A percentile compares a stretch with the other conserved stretches of the same genome.
Conservation (phyloP, 2,113 vertebrate genomes). For the Xenopus laevis region DNA sequence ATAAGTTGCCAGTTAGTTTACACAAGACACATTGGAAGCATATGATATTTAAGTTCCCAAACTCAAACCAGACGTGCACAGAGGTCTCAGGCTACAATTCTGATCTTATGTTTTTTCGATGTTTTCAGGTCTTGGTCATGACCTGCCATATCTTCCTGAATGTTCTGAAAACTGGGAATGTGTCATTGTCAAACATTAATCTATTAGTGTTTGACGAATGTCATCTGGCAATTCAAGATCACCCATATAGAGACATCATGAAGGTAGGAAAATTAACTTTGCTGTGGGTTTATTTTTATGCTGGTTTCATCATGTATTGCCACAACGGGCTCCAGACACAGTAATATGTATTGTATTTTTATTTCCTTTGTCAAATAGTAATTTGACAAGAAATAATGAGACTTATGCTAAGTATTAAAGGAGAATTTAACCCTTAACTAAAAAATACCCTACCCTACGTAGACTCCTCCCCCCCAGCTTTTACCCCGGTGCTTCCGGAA, state of each 20-base stretch:
- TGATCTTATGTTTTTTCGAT: slow-evolving; percentile 14
- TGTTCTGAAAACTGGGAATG: slow-evolving; percentile 77
- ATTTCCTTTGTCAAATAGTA: too few species aligned
- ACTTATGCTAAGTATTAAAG: too few species aligned
- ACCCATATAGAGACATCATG: slow-evolving; percentile 96
- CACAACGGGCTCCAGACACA: too few species aligned
- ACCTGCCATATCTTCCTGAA: slow-evolving; percentile 89
- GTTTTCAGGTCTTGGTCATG: slow-evolving; percentile 90
- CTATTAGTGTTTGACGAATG: slow-evolving; percentile 97
- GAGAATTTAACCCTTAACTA: too few species aligned
- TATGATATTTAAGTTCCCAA: slow-evolving; percentile 21
- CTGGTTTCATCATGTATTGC: too few species aligned
- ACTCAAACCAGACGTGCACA: slow-evolving; percentile 28
- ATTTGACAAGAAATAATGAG: too few species aligned
- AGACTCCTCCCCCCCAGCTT: too few species aligned
- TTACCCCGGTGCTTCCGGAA: too few species aligned
- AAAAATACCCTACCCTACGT: too few species aligned
- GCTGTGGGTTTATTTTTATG: too few species aligned
- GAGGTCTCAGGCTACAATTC: background rate
- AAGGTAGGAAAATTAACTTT: slow-evolving; percentile 65
- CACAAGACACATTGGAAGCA: slow-evolving; percentile 36
- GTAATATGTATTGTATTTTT: too few species aligned
- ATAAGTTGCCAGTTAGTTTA: slow-evolving; percentile 36
- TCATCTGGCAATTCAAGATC: slow-evolving; percentile 94
- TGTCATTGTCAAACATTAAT: slow-evolving; percentile 91